Conservation (phyloP, 2,888 invertebrate genomes). For the Tribolium freemani region DNA sequence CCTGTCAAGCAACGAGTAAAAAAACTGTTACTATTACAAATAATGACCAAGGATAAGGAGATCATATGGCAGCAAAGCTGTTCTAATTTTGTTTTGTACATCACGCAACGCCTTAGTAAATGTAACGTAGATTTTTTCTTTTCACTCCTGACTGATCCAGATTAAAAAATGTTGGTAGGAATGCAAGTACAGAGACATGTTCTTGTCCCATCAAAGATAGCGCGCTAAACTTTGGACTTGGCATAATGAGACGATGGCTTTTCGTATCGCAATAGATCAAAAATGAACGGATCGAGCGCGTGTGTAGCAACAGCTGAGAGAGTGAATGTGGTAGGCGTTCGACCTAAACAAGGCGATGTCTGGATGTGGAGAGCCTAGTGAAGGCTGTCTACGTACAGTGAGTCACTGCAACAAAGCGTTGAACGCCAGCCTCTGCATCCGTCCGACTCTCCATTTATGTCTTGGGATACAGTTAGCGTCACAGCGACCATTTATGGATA, state of each 20-base stretch:
- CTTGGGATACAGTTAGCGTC: slow-evolving; percentile 20
- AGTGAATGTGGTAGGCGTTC: slow-evolving; percentile 51
- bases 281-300: slow-evolving; percentile 14
- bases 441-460: slow-evolving; percentile 42
- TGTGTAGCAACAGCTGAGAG: slow-evolving; percentile 41
- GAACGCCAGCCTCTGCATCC: slow-evolving; percentile 26
- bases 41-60: slow-evolving; percentile 22
- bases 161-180: no score
- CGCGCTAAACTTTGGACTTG: background rate
- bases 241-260: no score
- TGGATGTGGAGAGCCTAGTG: slow-evolving; percentile 50
- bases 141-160: background rate
- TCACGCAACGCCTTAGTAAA: background rate
- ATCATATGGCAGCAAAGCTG: slow-evolving; percentile 4
- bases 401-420: slow-evolving; percentile 36
- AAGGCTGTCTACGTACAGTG: slow-evolving; percentile 52
- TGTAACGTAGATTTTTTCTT: background rate
- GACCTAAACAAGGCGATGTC: slow-evolving; percentile 55
- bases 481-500: slow-evolving; percentile 26
- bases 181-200: no score
- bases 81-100: background rate
- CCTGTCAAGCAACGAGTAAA: slow-evolving; percentile 18
- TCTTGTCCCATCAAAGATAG: background rate
- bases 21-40: slow-evolving; percentile 13
- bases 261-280: slow-evolving; percentile 6